phyloP scores from a whole-genome alignment of 2,888 invertebrate species.

The Hirudinaria manillensis region DNA sequence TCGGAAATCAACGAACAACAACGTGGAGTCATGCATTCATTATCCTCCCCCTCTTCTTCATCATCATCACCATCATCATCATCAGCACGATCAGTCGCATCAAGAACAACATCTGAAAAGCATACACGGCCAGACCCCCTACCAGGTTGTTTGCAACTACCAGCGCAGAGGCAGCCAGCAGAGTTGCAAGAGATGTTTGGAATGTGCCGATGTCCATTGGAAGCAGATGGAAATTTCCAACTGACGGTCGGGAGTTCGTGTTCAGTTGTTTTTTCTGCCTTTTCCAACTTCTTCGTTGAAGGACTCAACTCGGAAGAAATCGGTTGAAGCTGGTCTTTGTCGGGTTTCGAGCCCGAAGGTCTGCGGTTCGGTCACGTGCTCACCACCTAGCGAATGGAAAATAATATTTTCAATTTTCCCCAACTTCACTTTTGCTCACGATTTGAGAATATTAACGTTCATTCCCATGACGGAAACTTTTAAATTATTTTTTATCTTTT shows the following conservation, averaged over 20 bases:
- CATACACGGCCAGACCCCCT: background rate
- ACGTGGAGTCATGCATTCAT: background rate
- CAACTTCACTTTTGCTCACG: too few relatives aligned
- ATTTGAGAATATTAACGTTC: too few relatives aligned
- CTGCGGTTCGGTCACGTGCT: too few relatives aligned
- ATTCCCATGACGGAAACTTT: too few relatives aligned
- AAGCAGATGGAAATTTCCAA: background rate
- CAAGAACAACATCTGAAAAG: background rate
- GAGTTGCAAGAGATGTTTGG: constrained; percentile 3
- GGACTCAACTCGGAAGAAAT: too few relatives aligned
- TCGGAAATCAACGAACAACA: background rate
- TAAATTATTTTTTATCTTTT: too few relatives aligned
- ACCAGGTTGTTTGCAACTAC: constrained; percentile 1
- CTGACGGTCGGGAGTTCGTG: background rate
- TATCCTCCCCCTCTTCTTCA: background rate
- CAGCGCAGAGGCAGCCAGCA: constrained; percentile 9
- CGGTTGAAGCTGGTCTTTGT: too few relatives aligned
- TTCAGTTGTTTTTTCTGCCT: too few relatives aligned
- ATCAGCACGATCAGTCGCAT: constrained; percentile 9
- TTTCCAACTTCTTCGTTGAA: too few relatives aligned
- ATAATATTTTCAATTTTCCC: too few relatives aligned
- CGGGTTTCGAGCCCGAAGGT: too few relatives aligned
- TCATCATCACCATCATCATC: constrained; percentile 4
- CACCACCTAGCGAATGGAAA: too few relatives aligned
- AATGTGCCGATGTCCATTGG: background rate